Base-by-base conservation (phyloP, 2,888 invertebrate species). In the Biston betularia region DNA sequence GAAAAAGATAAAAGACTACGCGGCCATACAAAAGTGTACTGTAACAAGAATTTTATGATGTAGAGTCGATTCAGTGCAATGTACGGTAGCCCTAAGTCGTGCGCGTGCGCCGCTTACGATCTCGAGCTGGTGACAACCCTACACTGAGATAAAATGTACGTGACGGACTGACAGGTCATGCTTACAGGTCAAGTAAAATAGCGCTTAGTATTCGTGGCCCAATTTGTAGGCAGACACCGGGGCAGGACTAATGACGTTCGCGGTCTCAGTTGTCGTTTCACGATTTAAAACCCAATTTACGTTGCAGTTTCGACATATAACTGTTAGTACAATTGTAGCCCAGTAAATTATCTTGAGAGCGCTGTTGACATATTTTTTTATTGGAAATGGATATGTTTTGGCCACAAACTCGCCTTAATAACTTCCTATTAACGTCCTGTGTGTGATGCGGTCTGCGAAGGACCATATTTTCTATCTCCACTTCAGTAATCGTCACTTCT, bases 61-160 rank as follows among this genome's bases (percentile, higher is more conserved):
- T 49, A 24, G 11, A 6, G 12, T 49, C 54, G 42, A n/a, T 8
- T 54, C 7, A 9, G n/a, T n/a, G 12, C 7, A 54, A 42, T 42
- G 24, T 42, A 7, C 24, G 42, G 24, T 24, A 42, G 5, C 2
- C 54, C n/a, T 87, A 85, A 88, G 81, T 73, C 68, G 69, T 77
- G 82, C 78, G 83, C 84, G 80, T 79, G 83, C 81, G 81, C 80
- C 63, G 68, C 71, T n/a, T 54, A 33, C 54, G 72, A 76, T 75
- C 68, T 71, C 76, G 65, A 56, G 68, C 68, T 54, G 65, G 73
- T 53, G 78, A 67, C 78, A 78, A 72, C 79, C 78, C 77, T 76
- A 67, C 66, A 56, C 66, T 65, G 77, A 76, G 82, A 80, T 82
- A 79, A 80, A 76, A 74, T 74, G 75, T 75, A 77, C 79, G 77